Evolutionary conservation across 2,797 vertebrate species (phyloP).

Genomic region (Sandelia bainsii): DNA sequence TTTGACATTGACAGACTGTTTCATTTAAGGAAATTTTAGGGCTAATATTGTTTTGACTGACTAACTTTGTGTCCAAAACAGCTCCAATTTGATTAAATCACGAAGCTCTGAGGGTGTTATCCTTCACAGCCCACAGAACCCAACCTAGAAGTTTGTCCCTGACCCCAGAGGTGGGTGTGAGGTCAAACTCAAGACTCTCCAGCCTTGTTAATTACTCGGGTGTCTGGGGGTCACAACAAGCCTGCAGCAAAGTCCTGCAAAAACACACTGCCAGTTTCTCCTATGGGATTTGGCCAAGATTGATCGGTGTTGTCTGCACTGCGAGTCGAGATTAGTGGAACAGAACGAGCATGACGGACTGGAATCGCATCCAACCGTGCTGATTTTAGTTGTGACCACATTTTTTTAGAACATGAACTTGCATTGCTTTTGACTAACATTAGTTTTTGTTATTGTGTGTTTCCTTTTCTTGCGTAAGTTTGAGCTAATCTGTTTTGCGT

Average conservation of each 20-base stretch:
- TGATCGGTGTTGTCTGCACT: constrained; percentile 3
- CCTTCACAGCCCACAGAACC: not conserved
- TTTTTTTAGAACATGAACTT: not conserved
- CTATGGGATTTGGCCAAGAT: constrained; percentile 14
- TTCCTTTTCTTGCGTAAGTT: not conserved
- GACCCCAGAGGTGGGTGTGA: constrained; percentile 40
- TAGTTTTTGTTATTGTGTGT: not conserved
- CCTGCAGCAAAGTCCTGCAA: constrained; percentile 21
- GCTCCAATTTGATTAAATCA: constrained; percentile 18
- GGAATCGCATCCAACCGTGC: not conserved
- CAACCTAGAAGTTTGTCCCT: not conserved
- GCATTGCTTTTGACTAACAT: too few species aligned
- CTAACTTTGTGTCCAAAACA: constrained; percentile 1
- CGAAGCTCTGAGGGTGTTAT: not conserved
- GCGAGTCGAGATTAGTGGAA: constrained; percentile 8
- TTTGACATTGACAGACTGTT: not conserved
- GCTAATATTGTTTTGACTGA: constrained; percentile 6
- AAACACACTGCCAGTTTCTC: constrained; percentile 45
- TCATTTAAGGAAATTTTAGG: not conserved
- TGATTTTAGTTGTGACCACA: constrained; percentile 3
- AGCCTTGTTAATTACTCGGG: constrained; percentile 62
- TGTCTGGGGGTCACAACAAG: constrained; percentile 53
- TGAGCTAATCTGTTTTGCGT: not conserved
- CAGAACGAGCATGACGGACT: not conserved
- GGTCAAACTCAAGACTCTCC: constrained; percentile 51